Evolutionary conservation across 2,888 invertebrate genomes (phyloP), one percentile per base, ranked within the genome.

Genomic region (Sinopyrophorus schimmeli): DNA sequence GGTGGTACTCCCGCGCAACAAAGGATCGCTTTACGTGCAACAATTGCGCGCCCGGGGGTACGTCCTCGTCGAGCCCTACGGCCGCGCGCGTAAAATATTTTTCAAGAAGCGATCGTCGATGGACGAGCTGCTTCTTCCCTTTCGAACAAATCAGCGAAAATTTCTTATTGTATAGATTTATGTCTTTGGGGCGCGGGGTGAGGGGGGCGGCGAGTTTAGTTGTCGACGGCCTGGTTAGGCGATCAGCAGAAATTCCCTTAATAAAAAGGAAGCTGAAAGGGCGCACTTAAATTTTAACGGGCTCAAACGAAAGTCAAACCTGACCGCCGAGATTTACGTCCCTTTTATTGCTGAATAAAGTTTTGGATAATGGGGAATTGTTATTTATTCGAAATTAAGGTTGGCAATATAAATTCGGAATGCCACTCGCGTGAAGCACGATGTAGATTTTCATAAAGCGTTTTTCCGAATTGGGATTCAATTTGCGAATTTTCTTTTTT

Each of bases 141-240:
- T 20, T 32, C 32, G 32, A 32, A 32, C 32, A 32, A 20, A 20
- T 32, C 32, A 20, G 20, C 32, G n/a, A n/a, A 32, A 32, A 32
- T 32, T 32, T 20, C 7, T 18, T 18, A 32, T 32, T 32, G 32
- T 32, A 20, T 32, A 32, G 32, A 32, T 32, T 32, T 32, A 32
- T 32, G 21, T 32, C 32, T 31, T 11, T 11, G 11, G 14, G 11
- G 17, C 17, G 15, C 12, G 30, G 16, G 21, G n/a, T 31, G 20
- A 18, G 11, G 14, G 11, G 17, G 30, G 15, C 12, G 30, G 16
- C 18, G n/a, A 20, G 21, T 32, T 32, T 32, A 32, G 32, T 14
- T 32, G 32, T 32, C 20, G 32, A 18, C 32, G n/a, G 6, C 20
- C 14, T 18, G 11, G 28, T 15, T n/a, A 15, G 28, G 11, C 5